Conservation (phyloP, 2,797 vertebrate genomes). For the Tapirus indicus region DNA sequence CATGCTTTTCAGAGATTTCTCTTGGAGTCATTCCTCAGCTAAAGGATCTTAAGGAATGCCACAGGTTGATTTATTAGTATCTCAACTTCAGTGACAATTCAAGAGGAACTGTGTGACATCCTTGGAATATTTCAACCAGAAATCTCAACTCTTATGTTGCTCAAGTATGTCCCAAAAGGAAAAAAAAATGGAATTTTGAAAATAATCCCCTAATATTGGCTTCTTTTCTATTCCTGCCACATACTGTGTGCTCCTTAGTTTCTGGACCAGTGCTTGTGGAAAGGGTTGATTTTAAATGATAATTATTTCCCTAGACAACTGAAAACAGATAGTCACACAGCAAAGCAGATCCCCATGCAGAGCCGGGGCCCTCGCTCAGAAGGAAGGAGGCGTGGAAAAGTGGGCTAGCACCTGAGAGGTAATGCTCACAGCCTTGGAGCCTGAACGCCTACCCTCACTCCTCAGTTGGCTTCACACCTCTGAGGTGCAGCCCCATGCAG, state of each 20-base stretch:
- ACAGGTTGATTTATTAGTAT: background rate
- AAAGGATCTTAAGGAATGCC: background rate
- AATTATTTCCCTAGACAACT: background rate
- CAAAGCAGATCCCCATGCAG: background rate
- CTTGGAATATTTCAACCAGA: background rate
- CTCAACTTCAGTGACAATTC: background rate
- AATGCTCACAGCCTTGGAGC: background rate
- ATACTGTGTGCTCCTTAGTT: background rate
- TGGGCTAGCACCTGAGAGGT: background rate
- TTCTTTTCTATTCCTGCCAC: background rate
- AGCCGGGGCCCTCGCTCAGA: background rate
- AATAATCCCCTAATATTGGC: background rate
- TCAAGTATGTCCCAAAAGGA: background rate
- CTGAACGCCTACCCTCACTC: background rate
- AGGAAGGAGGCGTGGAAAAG: background rate
- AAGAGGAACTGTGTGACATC: background rate
- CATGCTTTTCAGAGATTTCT: background rate
- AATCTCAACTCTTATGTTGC: background rate
- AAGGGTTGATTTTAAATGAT: slow-evolving; percentile 10
- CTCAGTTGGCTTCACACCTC: background rate
- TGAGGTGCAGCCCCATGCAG: background rate
- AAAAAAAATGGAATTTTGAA: slow-evolving; percentile 2
- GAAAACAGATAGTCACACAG: background rate
- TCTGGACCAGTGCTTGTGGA: background rate
- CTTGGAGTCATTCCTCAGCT: background rate